Evolutionary conservation across 2,888 invertebrate species (phyloP).

Genomic region (Stegana nigrithorax): DNA sequence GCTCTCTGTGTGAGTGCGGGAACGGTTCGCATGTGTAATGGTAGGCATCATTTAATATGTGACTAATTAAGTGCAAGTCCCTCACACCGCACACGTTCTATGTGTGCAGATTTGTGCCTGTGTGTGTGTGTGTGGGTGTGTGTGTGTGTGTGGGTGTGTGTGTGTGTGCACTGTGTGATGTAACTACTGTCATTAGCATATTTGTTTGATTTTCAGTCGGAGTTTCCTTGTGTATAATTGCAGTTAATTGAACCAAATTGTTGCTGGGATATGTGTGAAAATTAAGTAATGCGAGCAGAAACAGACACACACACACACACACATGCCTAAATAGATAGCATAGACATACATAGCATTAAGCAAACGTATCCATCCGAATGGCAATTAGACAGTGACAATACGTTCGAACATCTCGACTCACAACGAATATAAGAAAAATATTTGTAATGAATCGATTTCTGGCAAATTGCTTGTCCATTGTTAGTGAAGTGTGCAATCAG

Average conservation of each 20-base stretch:
- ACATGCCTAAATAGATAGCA: background rate
- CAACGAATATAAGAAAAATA: conserved; percentile 27
- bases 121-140: background rate
- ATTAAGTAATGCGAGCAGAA: too few species aligned
- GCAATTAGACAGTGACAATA: background rate
- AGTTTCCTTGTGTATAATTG: conserved; percentile 34
- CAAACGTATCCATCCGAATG: too few species aligned
- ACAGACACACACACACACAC: background rate
- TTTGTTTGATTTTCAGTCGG: background rate
- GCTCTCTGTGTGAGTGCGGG: background rate
- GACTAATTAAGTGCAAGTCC: conserved; percentile 48
- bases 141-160: background rate
- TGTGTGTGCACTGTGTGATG: background rate
- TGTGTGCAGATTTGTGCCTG: background rate
- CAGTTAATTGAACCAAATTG: conserved; percentile 49
- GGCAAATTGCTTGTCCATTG: conserved; percentile 25
- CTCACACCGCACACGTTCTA: background rate
- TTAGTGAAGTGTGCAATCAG: conserved; percentile 39
- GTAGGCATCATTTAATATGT: conserved; percentile 30
- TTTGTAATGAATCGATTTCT: conserved; percentile 38
- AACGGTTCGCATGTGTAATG: background rate
- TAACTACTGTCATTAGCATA: conserved; percentile 6
- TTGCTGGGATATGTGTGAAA: conserved; percentile 31
- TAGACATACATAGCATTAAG: background rate
- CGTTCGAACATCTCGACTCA: background rate